These are phyloP conservation scores for Protaetia brevitarsis DNA, from an alignment of 1,140 invertebrate species.

Conservation along the genomic window DNA sequence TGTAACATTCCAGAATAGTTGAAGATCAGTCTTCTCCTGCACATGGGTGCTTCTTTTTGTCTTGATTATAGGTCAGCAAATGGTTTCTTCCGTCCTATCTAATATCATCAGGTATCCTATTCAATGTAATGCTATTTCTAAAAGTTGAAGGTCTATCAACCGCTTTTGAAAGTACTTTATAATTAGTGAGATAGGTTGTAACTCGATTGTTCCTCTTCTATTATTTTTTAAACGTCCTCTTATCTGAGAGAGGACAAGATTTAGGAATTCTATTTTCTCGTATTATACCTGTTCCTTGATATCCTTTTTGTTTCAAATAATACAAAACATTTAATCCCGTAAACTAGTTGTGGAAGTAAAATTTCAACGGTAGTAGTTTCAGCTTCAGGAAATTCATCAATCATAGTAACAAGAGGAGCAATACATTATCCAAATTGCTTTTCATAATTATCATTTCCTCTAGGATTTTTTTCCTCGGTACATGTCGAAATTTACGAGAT, in stretches of 20 bases:
- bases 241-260: neutral
- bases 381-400: slow-evolving; percentile 28
- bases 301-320: slow-evolving; percentile 21
- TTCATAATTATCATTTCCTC: slow-evolving; percentile 24
- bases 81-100: slow-evolving; percentile 15
- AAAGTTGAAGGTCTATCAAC: slow-evolving; percentile 18
- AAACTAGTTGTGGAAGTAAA: slow-evolving; percentile 25
- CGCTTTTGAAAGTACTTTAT: slow-evolving; percentile 10
- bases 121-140: neutral
- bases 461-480: slow-evolving; percentile 17
- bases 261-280: slow-evolving; percentile 24
- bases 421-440: slow-evolving; percentile 35
- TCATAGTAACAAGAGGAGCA: slow-evolving; percentile 33
- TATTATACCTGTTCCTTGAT: slow-evolving; percentile 13
- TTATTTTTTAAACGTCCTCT: slow-evolving; percentile 20
- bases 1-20: no score
- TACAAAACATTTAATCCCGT: slow-evolving; percentile 2
- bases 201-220: neutral
- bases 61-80: neutral
- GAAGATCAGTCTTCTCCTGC: slow-evolving; percentile 1
- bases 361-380: neutral
- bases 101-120: slow-evolving; percentile 17
- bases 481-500: slow-evolving; percentile 23
- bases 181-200: neutral
- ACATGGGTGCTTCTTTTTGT: slow-evolving; percentile 18